These are phyloP conservation scores for Vireo altiloquus DNA, from an alignment of 2,113 vertebrate species.

Conservation along the genomic window DNA sequence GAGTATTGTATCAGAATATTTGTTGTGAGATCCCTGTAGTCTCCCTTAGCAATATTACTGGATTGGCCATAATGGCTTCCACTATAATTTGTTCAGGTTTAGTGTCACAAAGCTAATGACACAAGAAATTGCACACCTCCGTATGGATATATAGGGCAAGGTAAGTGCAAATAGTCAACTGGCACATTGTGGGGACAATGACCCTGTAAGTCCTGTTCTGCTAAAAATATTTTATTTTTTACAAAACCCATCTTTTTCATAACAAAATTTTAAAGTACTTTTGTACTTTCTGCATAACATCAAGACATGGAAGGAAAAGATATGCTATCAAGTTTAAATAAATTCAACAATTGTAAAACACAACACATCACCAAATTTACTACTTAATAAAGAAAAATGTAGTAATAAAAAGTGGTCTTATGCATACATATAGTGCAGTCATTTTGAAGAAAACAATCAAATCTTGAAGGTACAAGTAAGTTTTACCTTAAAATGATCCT, in stretches of 20 bases:
- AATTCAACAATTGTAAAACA: constrained; percentile 73
- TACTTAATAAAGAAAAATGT: constrained; percentile 67
- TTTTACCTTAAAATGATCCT: constrained; percentile 73
- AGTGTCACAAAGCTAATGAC: constrained; percentile 88
- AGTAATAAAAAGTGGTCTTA: constrained; percentile 74
- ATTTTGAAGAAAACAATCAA: constrained; percentile 70
- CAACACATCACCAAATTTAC: constrained; percentile 72
- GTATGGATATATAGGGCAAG: constrained; percentile 90
- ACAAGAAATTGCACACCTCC: constrained; percentile 95
- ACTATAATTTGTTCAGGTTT: constrained; percentile 80
- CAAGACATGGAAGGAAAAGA: constrained; percentile 97
- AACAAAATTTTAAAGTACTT: constrained; percentile 92
- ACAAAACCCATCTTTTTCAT: constrained; percentile 92
- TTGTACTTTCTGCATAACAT: constrained; percentile 98
- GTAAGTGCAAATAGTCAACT: constrained; percentile 99
- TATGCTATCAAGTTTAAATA: constrained; percentile 71
- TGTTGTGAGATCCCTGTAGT: constrained; percentile 91
- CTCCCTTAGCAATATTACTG: constrained; percentile 82
- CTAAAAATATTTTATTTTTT: constrained; percentile 99
- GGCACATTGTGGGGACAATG: constrained; percentile 99
- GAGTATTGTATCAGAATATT: constrained; percentile 86
- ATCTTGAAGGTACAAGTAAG: constrained; percentile 67
- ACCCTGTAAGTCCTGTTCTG: constrained; percentile 99
- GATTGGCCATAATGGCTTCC: constrained; percentile 76
- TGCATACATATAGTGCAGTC: constrained; percentile 78